Conservation (phyloP, 1,140 invertebrate species). For the Pseudomyrmex cubaensis region DNA sequence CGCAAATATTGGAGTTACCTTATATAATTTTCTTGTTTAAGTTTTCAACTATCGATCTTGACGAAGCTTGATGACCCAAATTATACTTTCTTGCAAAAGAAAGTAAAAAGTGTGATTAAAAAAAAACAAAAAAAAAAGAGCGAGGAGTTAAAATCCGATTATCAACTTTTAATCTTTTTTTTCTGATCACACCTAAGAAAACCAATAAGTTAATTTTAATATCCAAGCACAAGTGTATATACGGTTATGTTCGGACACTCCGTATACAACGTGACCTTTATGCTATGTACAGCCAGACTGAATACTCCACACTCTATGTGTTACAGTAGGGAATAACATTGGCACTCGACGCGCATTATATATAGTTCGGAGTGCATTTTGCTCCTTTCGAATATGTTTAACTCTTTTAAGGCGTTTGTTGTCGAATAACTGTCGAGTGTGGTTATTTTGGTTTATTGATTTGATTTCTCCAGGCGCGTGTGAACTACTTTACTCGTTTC, state of each 20-base stretch:
- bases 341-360: constrained; percentile 15
- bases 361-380: constrained; percentile 18
- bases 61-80: too few relatives aligned
- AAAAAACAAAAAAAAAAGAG: too few relatives aligned
- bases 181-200: not conserved
- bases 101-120: too few relatives aligned
- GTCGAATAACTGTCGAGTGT: not conserved
- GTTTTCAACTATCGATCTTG: too few relatives aligned
- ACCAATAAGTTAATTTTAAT: not conserved
- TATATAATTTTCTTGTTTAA: too few relatives aligned
- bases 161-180: not conserved
- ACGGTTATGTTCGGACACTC: not conserved
- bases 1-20: too few relatives aligned
- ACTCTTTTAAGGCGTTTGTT: not conserved
- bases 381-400: constrained; percentile 26
- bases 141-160: too few relatives aligned
- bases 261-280: not conserved
- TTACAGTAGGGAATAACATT: constrained; percentile 18
- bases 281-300: not conserved
- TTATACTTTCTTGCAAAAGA: too few relatives aligned
- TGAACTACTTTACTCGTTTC: too few relatives aligned
- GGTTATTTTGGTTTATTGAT: not conserved
- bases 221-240: not conserved
- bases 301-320: not conserved
- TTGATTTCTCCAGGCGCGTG: not conserved